Conservation (phyloP, 2,113 vertebrate species). For the Sitta europaea region DNA sequence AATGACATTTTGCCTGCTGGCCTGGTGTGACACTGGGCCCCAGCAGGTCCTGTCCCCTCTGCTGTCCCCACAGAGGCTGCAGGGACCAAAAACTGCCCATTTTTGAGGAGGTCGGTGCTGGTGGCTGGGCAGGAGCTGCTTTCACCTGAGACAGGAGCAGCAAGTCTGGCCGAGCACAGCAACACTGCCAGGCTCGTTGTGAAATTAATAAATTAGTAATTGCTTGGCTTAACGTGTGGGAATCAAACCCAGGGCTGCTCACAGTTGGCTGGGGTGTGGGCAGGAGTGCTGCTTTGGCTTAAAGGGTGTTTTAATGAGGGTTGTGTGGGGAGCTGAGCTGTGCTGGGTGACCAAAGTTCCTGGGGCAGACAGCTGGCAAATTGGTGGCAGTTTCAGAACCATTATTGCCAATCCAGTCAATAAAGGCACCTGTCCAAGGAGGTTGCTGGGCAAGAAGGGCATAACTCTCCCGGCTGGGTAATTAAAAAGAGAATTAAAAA, state of each 20-base stretch:
- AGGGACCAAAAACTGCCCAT: rapidly evolving
- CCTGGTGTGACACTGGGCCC: neutral
- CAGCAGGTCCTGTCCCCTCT: neutral
- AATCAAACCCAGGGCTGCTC: neutral
- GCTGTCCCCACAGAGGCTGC: neutral
- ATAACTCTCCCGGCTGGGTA: slow-evolving; percentile 9
- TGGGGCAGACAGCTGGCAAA: neutral
- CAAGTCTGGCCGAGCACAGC: neutral
- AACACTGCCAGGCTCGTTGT: neutral
- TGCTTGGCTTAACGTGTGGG: neutral
- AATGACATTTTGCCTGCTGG: neutral
- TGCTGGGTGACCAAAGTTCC: neutral
- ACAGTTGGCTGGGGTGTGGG: neutral
- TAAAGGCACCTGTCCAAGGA: no score
- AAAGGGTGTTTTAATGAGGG: no score
- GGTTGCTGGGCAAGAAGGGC: neutral
- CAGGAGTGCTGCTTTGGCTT: neutral
- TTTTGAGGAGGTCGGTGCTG: rapidly evolving
- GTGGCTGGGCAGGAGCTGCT: neutral
- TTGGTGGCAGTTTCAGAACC: no score
- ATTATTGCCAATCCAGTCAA: no score
- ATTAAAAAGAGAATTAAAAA: slow-evolving; percentile 47
- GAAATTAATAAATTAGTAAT: slow-evolving; percentile 6
- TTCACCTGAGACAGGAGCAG: neutral
- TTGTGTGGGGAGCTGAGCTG: neutral